A percentile compares a stretch with the other conserved stretches of the same genome.
Conservation (phyloP, 1,140 invertebrate species). For the Plectus sambesii region DNA sequence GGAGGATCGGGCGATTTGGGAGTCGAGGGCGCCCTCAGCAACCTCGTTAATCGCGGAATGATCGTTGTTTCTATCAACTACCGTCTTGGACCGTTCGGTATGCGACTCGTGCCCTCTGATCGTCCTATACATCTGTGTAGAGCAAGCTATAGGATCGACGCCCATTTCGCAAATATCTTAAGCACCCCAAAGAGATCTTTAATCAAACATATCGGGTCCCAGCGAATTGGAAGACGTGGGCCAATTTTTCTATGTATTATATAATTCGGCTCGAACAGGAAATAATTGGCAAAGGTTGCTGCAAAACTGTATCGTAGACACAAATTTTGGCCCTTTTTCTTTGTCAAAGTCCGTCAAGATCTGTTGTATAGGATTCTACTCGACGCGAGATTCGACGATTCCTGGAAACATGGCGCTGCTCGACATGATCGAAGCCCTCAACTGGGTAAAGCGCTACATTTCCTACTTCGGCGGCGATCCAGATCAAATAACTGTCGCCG, state of each 20-base stretch:
- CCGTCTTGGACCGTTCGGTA: slow-evolving; percentile 34
- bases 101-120: background rate
- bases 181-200: no score
- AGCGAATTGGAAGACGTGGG: no score
- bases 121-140: slow-evolving; percentile 1
- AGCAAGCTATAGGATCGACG: no score
- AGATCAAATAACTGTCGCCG: slow-evolving; percentile 58
- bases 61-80: slow-evolving; percentile 45
- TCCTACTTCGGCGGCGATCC: slow-evolving; percentile 62
- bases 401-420: slow-evolving; percentile 59
- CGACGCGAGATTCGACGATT: slow-evolving; percentile 4
- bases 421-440: slow-evolving; percentile 60
- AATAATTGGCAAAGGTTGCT: no score
- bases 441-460: slow-evolving; percentile 62
- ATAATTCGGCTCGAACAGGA: no score
- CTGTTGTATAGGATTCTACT: slow-evolving; percentile 38
- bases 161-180: no score
- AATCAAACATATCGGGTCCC: no score
- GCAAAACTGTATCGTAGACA: no score
- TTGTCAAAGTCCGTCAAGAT: no score
- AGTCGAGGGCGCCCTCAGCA: slow-evolving; percentile 8
- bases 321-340: no score
- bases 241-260: no score
- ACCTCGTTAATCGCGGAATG: slow-evolving; percentile 22
- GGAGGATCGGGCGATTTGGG: slow-evolving; percentile 8